phyloP scores from a whole-genome alignment of 2,113 vertebrate genomes.

The Leptodactylus fuscus region DNA sequence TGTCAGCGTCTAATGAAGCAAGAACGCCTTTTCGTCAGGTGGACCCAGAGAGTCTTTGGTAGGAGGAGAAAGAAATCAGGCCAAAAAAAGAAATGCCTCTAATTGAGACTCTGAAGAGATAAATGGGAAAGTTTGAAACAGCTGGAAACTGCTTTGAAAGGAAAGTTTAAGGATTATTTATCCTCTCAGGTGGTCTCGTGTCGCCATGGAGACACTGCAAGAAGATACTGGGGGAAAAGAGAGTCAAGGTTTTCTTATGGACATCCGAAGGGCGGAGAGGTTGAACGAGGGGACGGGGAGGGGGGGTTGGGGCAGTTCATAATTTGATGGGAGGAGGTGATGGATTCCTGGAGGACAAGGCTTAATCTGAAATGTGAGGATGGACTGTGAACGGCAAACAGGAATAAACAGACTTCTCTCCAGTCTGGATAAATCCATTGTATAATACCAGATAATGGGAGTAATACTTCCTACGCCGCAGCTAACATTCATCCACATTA shows the following conservation, averaged over 20 bases:
- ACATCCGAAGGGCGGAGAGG: slow-evolving; percentile 15
- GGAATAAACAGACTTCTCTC: background rate
- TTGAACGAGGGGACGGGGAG: slow-evolving; percentile 68
- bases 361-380: background rate
- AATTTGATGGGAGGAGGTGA: slow-evolving; percentile 63
- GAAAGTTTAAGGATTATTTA: slow-evolving; percentile 70
- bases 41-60: slow-evolving; percentile 72
- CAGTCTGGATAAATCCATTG: background rate
- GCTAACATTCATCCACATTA: too few species aligned
- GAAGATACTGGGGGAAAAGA: slow-evolving; percentile 21
- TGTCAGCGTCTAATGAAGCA: slow-evolving; percentile 79
- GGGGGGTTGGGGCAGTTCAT: slow-evolving; percentile 68
- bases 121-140: slow-evolving; percentile 71
- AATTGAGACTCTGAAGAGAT: slow-evolving; percentile 73
- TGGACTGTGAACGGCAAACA: background rate
- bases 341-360: background rate
- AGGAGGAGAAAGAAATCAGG: slow-evolving; percentile 70
- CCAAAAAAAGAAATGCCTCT: slow-evolving; percentile 68
- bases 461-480: background rate
- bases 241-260: slow-evolving; percentile 50
- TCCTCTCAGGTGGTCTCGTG: slow-evolving; percentile 69
- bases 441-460: background rate
- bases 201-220: slow-evolving; percentile 66
- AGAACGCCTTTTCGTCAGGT: slow-evolving; percentile 75
- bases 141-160: slow-evolving; percentile 66